Evolutionary conservation across 2,797 vertebrate genomes (phyloP), one percentile per base, ranked within the genome.

Genomic region (Sebastes kiyomatsui): DNA sequence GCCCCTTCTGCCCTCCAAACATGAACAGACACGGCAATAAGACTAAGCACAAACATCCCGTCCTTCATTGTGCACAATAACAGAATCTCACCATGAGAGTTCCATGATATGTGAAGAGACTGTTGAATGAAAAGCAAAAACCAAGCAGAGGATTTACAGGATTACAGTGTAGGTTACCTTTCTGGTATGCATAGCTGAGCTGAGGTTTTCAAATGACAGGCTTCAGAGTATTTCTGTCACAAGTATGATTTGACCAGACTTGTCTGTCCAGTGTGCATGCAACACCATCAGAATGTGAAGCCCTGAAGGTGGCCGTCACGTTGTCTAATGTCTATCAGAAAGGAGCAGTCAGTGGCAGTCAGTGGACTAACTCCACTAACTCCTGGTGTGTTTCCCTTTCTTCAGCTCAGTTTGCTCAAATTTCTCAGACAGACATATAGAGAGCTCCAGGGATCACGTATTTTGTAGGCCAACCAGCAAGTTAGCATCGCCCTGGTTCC

Each of bases 181-280:
- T 75, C 74, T 79, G 87, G 82, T 72, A 85, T 82, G 85, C 52
- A 67, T 65, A 72, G 69, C 78, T 73, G 81, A 68, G 79, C 78
- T 77, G 85, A 72, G 79, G 65, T 82, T 87, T 90, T 56, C 13
- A 90, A 90, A 92, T 82, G 69, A 89, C 79, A 79, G 65, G 75
- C 65, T 75, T 72, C 9, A 49, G 65, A 69, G 74, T 80, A 80
- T 88, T 87, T 88, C 56, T 83, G 86, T 84, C 71, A 61, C 83
- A 82, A 12, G 12, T 52, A 35, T 75, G 74, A 88, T 87, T 75
- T 74, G 84, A 87, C 61, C 33, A 80, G 85, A 84, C 80, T 72
- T 88, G 76, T 52, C 77, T 46, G 28, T 77, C 60, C 76, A 22
- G 32, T 42, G 79, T 8, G 49, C n/a, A 54, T 54, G 52, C 52